Percentiles rank a stretch among this genome's conserved stretches.
phyloP scores from a whole-genome alignment of 2,888 invertebrate genomes.

The Herminia tarsipennalis region DNA sequence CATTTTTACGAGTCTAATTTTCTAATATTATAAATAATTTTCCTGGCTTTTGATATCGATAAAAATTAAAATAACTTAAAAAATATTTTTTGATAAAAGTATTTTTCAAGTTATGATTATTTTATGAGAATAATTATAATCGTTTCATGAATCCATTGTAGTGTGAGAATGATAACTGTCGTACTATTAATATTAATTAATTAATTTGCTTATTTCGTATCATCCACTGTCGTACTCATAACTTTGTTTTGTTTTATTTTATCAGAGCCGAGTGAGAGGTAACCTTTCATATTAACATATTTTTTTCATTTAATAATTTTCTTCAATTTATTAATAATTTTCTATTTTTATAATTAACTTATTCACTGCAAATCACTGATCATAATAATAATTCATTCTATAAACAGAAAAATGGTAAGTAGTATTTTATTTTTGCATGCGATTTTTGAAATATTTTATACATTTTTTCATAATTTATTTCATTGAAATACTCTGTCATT shows the following conservation, averaged over 20 bases:
- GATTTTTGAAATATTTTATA: neutral
- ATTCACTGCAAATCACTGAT: neutral
- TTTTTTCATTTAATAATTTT: constrained; percentile 13
- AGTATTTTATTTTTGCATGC: constrained; percentile 1
- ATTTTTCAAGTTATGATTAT: no score
- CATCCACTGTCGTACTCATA: constrained; percentile 64
- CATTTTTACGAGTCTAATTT: no score
- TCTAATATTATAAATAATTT: no score
- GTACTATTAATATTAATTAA: constrained; percentile 20
- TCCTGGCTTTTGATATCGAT: no score
- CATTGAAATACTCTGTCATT: neutral
- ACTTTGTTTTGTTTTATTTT: constrained; percentile 60
- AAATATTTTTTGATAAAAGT: no score
- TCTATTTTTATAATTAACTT: neutral
- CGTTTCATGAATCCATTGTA: neutral
- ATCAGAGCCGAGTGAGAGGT: constrained; percentile 73
- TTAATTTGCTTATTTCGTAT: constrained; percentile 67
- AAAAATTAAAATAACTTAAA: no score
- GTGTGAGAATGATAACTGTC: constrained; percentile 39
- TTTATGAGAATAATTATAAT: no score
- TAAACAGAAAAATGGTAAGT: no score
- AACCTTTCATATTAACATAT: constrained; percentile 51
- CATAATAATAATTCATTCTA: neutral
- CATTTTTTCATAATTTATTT: neutral
- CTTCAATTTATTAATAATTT: constrained; percentile 3